Conservation (phyloP, 2,888 invertebrate genomes). For the Phaonia tiefii region DNA sequence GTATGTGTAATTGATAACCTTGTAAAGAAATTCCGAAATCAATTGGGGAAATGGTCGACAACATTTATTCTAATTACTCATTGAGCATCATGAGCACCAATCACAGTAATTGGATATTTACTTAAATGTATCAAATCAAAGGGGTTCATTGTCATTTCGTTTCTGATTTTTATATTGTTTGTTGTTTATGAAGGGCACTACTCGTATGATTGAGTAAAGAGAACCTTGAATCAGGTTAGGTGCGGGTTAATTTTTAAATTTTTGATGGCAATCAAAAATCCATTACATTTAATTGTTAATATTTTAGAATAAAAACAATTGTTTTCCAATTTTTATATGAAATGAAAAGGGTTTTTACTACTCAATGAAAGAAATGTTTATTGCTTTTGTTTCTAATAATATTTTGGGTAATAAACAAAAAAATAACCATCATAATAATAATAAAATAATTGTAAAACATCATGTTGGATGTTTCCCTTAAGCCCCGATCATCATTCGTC, state of each 20-base stretch:
- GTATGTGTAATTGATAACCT: constrained; percentile 39
- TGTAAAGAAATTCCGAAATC: constrained; percentile 26
- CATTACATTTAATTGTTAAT: constrained; percentile 44
- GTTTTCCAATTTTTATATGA: constrained; percentile 37
- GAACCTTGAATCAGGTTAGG: constrained; percentile 42
- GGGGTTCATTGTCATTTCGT: constrained; percentile 59
- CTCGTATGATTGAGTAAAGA: constrained; percentile 14
- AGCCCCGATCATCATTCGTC: background rate
- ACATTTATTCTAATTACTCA: background rate
- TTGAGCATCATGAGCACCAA: constrained; percentile 36
- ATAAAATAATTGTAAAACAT: constrained; percentile 28
- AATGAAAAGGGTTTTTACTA: background rate
- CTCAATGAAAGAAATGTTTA: background rate
- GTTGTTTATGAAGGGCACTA: background rate
- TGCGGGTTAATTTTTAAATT: constrained; percentile 7
- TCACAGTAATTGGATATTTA: constrained; percentile 24
- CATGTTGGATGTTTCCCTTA: too few relatives aligned
- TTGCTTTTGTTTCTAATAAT: background rate
- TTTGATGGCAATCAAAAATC: constrained; percentile 35
- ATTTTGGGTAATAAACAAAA: constrained; percentile 3
- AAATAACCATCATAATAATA: too few relatives aligned
- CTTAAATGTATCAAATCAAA: background rate
- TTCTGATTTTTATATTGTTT: too few relatives aligned
- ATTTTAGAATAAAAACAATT: constrained; percentile 37
- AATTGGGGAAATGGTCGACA: background rate